Evolutionary conservation across 1,140 invertebrate genomes (phyloP), one percentile per base, ranked within the genome.

Genomic region (Drosophila subpulchrella): DNA sequence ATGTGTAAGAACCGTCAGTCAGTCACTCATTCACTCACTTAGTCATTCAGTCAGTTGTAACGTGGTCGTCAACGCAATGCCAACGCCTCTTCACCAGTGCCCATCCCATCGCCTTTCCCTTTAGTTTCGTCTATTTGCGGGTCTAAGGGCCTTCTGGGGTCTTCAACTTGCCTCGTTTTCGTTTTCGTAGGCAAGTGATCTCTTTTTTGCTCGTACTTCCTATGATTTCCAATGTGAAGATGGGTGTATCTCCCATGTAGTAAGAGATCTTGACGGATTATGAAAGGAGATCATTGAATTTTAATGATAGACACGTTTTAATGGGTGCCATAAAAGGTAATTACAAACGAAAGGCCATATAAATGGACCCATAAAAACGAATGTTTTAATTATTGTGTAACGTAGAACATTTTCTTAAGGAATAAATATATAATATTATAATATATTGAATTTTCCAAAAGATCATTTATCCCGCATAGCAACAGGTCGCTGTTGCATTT

Each of bases 1-100:
- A 32, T 58, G 34, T 42, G 46, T 36, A 38, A 15, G 65, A 55
- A 32, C 53, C 55, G 55, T 46, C 70, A 59, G 32, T 71, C 41
- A 61, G 7, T 46, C 62, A 44, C 34, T 72, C 68, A 60, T 20
- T 71, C 54, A 59, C 24, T 73, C 70, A 72, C 46, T 73, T 41
- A 71, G 46, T 59, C 66, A 46, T 17, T 42, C 44, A 58, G 50
- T 58, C 63, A 58, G 54, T 73, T 47, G 38, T 60, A 61, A 72
- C 67, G 67, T 73, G 70, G 67, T 60, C 67, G 70, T 73, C 70
- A 53, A 50, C 67, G 70, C 67, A 71, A 56, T 70, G 67, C 67
- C 67, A 71, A 71, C 67, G 67, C 65, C 51, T 71, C 67, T 71
- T 70, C 67, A 32, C 11, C 53, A 27, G 34, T 20, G 62, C 62